A percentile compares a stretch with the other conserved stretches of the same genome.
These are phyloP conservation scores for Stegodyphus dumicola DNA, from an alignment of 1,140 invertebrate genomes.

Conservation along the genomic window DNA sequence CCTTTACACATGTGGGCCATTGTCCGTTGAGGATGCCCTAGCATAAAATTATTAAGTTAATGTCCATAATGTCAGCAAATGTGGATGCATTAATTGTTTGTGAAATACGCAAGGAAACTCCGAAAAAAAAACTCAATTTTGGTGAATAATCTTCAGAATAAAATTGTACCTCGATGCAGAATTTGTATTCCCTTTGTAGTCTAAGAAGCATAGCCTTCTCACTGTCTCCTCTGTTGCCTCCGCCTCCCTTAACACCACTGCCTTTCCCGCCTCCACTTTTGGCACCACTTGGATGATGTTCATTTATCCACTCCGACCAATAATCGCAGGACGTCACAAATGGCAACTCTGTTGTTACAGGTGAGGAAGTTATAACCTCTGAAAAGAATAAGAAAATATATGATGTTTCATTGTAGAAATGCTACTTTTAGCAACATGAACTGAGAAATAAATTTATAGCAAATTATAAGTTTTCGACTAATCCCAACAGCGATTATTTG, in stretches of 20 bases:
- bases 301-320: conserved; percentile 66
- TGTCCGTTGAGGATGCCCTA: too few relatives aligned
- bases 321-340: conserved; percentile 16
- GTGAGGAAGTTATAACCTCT: not conserved
- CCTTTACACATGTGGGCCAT: too few relatives aligned
- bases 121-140: too few relatives aligned
- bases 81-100: too few relatives aligned
- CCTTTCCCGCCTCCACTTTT: not conserved
- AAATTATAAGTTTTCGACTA: too few relatives aligned
- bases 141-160: not conserved
- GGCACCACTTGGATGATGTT: conserved; percentile 58
- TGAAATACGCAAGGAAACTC: too few relatives aligned
- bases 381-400: not conserved
- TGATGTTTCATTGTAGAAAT: not conserved
- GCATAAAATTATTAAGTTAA: too few relatives aligned
- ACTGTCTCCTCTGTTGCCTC: conserved; percentile 35
- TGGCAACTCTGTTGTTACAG: not conserved
- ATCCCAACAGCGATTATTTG: too few relatives aligned
- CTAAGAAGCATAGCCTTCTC: conserved; percentile 44
- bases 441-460: too few relatives aligned
- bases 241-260: conserved; percentile 12
- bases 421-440: too few relatives aligned
- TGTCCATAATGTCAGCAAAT: too few relatives aligned
- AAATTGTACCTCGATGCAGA: conserved; percentile 49
- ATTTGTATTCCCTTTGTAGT: conserved; percentile 20